Percentiles rank a stretch among this genome's conserved stretches.
phyloP scores from a whole-genome alignment of 2,888 invertebrate species.

The Pseudolycoriella hygida region DNA sequence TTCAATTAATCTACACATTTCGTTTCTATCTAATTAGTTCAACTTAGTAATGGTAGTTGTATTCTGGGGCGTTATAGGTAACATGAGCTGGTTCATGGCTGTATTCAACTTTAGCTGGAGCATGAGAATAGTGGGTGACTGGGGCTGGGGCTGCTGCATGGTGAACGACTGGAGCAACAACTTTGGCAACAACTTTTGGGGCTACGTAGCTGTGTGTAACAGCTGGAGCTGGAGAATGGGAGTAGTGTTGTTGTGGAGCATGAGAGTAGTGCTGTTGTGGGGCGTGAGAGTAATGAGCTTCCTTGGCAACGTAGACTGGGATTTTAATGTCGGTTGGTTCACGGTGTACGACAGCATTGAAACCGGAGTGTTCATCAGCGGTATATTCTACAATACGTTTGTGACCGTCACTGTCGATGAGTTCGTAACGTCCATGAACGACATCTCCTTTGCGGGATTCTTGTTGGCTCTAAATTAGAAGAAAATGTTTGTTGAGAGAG shows the following conservation, averaged over 20 bases:
- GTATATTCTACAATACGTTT: conserved; percentile 34
- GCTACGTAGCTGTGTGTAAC: neutral
- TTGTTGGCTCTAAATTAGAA: conserved; percentile 23
- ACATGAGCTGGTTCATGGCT: neutral
- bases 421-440: conserved; percentile 33
- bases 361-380: conserved; percentile 34
- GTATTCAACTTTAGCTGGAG: neutral
- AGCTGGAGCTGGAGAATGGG: neutral
- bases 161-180: neutral
- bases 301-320: conserved; percentile 10
- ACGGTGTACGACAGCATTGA: conserved; percentile 34
- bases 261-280: neutral
- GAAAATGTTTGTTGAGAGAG: no score
- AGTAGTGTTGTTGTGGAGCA: neutral
- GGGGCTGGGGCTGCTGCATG: neutral
- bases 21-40: no score
- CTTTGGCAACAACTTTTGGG: neutral
- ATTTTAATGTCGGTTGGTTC: conserved; percentile 29
- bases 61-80: neutral
- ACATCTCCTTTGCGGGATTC: conserved; percentile 33
- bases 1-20: no score
- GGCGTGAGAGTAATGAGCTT: neutral
- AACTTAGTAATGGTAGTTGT: neutral
- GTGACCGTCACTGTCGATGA: conserved; percentile 34
- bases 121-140: neutral